Base-by-base conservation (phyloP, 2,113 vertebrate genomes). In the Archilochus colubris region DNA sequence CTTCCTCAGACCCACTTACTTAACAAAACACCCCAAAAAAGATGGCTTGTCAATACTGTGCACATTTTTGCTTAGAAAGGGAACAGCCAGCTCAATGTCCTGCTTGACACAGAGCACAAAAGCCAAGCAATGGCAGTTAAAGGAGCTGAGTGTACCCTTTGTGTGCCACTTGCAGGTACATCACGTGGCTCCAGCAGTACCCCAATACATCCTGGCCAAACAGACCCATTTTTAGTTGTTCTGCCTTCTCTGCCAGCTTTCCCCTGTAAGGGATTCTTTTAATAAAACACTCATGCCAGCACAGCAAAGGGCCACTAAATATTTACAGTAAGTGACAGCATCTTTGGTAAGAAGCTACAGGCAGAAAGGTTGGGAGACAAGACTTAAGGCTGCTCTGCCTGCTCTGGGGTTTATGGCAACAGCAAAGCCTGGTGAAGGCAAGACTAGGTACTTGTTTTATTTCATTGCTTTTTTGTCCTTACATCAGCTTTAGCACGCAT, bases 261-360 rank as follows among this genome's bases (percentile, higher is more conserved):
- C 51, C 93, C 91, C 89, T 89, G 12, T 25, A 94, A 88, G 83
- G 61, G 61, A 55, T 25, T 50, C 67, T 30, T 23, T 76, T 68
- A 15, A 74, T 44, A 88, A 86, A 77, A 77, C 62, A 27, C 79
- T 59, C 54, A 68, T 62, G 27, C 43, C 82, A 76, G 72, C 59
- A 16, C 23, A 63, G 89, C 51, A 91, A 82, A 92, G 83, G 9
- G 10, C 48, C 1, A 12, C 61, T 94, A 93, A 95, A 92, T 93
- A 93, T 94, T 94, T 96, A 92, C 88, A 93, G 20, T 16, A 91
- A 88, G 63, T 40, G 82, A 61, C 75, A 85, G 85, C 46, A 38
- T 46, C 48, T 74, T 74, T 30, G 48, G 80, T 59, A 58, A 74
- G 69, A 30, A 73, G 73, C 31, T 61, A 31, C 31, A 48, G 3